Conservation (phyloP, 2,113 vertebrate genomes). For the Rousettus leschenaultii region DNA sequence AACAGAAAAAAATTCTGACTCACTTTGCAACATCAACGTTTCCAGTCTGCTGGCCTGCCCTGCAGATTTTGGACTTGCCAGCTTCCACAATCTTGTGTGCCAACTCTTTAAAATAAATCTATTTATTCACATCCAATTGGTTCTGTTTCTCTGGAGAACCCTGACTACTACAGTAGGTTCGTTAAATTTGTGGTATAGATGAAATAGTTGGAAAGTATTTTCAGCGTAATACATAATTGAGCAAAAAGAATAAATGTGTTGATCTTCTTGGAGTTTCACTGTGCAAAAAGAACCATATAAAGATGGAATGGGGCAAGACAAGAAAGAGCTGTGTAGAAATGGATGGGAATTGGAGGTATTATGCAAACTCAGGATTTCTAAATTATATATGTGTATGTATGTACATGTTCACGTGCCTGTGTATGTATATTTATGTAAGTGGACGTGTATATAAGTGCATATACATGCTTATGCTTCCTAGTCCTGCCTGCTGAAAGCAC, state of each 20-base stretch:
- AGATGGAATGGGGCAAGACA: not conserved
- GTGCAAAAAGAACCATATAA: not conserved
- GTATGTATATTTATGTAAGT: not conserved
- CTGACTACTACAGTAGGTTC: not conserved
- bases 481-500: not conserved
- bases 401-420: not conserved
- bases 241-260: not conserved
- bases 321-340: not conserved
- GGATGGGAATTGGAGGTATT: not conserved
- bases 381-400: not conserved
- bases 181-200: not conserved
- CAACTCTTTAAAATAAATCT: not conserved
- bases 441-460: rapidly evolving
- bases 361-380: not conserved
- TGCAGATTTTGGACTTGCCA: not conserved
- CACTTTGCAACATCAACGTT: not conserved
- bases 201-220: not conserved
- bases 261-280: not conserved
- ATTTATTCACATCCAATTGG: not conserved
- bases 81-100: not conserved
- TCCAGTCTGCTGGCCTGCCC: not conserved
- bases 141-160: not conserved
- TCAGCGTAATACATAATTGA: not conserved
- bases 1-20: not conserved
- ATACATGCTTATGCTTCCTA: not conserved